phyloP scores from a whole-genome alignment of 2,888 invertebrate species.

The Spatulosminthurus flaviceps region DNA sequence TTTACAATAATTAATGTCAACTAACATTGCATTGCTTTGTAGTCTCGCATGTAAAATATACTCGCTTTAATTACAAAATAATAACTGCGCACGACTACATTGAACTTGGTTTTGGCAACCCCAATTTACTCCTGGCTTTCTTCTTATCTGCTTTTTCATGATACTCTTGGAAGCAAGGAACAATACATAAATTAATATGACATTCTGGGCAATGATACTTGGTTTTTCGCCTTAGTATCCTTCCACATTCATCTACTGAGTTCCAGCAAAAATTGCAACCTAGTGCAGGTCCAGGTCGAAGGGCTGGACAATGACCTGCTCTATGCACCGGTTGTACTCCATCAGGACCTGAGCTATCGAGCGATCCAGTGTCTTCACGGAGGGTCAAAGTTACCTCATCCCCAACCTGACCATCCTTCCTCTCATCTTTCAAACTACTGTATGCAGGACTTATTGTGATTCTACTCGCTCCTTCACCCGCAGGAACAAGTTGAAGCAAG shows the following conservation, averaged over 20 bases:
- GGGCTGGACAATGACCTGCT: slow-evolving; percentile 84
- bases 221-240: slow-evolving; percentile 84
- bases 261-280: slow-evolving; percentile 93
- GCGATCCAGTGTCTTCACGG: background rate
- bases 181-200: slow-evolving; percentile 87
- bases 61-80: slow-evolving; percentile 28
- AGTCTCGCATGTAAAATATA: background rate
- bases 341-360: background rate
- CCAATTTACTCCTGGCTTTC: slow-evolving; percentile 65
- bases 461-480: slow-evolving; percentile 32
- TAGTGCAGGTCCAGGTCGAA: slow-evolving; percentile 82
- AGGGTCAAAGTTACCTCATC: slow-evolving; percentile 34
- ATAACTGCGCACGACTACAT: slow-evolving; percentile 65
- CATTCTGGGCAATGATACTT: slow-evolving; percentile 92
- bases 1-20: background rate
- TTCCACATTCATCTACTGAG: slow-evolving; percentile 82
- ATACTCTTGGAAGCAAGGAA: slow-evolving; percentile 87
- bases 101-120: slow-evolving; percentile 68
- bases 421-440: slow-evolving; percentile 1
- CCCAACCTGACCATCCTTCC: background rate
- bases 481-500: slow-evolving; percentile 56
- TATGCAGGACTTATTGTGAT: slow-evolving; percentile 39
- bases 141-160: slow-evolving; percentile 73
- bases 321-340: slow-evolving; percentile 65
- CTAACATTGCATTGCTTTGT: background rate